phyloP scores from a whole-genome alignment of 1,140 invertebrate genomes.

The Melitaea cinxia region DNA sequence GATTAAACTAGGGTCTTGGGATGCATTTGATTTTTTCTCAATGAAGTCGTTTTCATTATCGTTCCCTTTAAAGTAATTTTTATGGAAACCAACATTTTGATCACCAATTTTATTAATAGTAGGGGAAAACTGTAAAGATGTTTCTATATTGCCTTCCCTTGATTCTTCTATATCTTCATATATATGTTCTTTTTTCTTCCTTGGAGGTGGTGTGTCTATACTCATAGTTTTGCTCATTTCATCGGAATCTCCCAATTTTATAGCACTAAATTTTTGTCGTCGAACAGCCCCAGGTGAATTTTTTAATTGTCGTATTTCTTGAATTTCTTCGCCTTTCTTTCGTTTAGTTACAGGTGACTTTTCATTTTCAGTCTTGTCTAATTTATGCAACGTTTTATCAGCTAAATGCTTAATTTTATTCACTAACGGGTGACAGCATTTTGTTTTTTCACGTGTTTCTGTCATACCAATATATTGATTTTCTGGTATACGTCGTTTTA shows the following conservation, averaged over 20 bases:
- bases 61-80: conserved; percentile 55
- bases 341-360: conserved; percentile 73
- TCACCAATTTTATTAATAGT: conserved; percentile 44
- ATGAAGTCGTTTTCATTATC: conserved; percentile 58
- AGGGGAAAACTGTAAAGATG: conserved; percentile 46
- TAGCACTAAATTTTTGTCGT: conserved; percentile 77
- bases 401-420: conserved; percentile 84
- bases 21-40: conserved; percentile 71
- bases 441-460: conserved; percentile 78
- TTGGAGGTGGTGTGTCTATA: conserved; percentile 62
- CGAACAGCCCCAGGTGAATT: conserved; percentile 75
- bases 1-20: conserved; percentile 71
- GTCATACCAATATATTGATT: conserved; percentile 62
- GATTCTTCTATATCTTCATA: conserved; percentile 83
- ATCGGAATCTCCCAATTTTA: conserved; percentile 71
- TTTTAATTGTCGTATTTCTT: conserved; percentile 76
- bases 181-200: conserved; percentile 82
- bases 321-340: conserved; percentile 67
- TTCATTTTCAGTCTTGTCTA: conserved; percentile 77
- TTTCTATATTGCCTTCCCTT: conserved; percentile 50
- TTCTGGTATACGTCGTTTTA: conserved; percentile 74
- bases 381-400: conserved; percentile 82
- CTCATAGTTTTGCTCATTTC: conserved; percentile 76
- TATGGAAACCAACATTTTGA: conserved; percentile 39
- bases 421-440: conserved; percentile 83